Base-by-base conservation (phyloP, 2,113 vertebrate species). In the Pachypanchax playfairii region DNA sequence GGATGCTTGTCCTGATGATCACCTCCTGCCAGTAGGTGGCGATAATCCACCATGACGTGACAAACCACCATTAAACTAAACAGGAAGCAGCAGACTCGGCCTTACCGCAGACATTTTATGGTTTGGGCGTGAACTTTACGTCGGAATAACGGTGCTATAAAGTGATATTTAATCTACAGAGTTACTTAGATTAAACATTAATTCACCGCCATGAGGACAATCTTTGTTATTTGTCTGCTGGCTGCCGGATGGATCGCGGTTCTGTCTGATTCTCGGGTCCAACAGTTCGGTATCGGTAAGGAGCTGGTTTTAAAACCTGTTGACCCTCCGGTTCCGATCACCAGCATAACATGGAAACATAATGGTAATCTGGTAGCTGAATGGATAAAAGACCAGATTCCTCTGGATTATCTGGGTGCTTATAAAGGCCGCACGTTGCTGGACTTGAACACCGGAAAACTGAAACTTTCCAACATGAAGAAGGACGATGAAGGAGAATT, bases 331-430 rank as follows among this genome's bases (percentile, higher is more conserved):
- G 4, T 0, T 0, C 0, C 0, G 1, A 53, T 70, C 15, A 17
- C 0, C 3, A 12, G 3, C 24, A 10, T 82, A 0, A 0, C 21
- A 7, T 84, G 83, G 83, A 73, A 59, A 18, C n/a, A 4, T 1
- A 1, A 51, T 0, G 3, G 1, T 0, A 0, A 60, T 1, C 3
- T 80, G 3, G 1, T 67, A 2, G 69, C 33, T 0, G 74, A 84
- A 0, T 67, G 21, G 62, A 0, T 0, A 0, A 0, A 11, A 0
- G 2, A 0, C 0, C 0, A 0, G 0, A 0, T 0, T 0, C 0
- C 0, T 0, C 0, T 42, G 3, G 1, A 3, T 0, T 44, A 18
- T 7, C 77, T 51, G 5, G 0, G 6, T 0, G 0, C 0, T 0
- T 70, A 51, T 3, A 0, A 4, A 0, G 4, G 0, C 1, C 65